Evolutionary conservation across 2,888 invertebrate species (phyloP), one percentile per base, ranked within the genome.

Genomic region (Eulithis testata): DNA sequence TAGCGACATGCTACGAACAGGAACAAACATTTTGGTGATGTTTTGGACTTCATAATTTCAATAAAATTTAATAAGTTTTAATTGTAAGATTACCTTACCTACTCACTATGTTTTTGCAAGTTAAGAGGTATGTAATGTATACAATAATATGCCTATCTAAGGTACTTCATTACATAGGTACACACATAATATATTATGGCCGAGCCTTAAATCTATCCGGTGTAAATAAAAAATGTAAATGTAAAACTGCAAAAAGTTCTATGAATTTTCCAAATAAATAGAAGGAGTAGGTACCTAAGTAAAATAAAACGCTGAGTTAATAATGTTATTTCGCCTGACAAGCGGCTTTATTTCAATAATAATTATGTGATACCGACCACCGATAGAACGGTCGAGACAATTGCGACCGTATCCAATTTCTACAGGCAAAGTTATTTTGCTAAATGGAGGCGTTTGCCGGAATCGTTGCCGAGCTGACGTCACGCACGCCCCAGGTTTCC

Each of bases 401-500:
- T 71, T 70, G 66, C 70, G 63, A 71, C 74, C 73, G 71, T 80
- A 76, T 78, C 80, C 68, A 79, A 82, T 84, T 85, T 84, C 82
- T 62, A 66, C 63, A 60, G 63, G 54, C 52, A 62, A 58, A 58
- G 55, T 77, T 79, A 79, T 63, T 57, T 60, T 56, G 53, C 66
- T 67, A 63, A 83, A 73, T 76, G 75, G 70, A 76, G 74, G 71
- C 67, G 77, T 65, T 68, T 70, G 67, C 63, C 68, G 69, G 69
- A 73, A 69, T 72, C 74, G 64, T 68, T 73, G 64, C 68, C 69
- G 71, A 66, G 65, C 72, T 81, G 77, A 84, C 86, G 84, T 83
- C 83, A 84, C 77, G 70, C 70, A 84, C 78, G 70, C 69, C 73
- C 68, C 72, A 74, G 63, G 70, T 77, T 86, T 82, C 81, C 84